Percentiles rank a stretch among this genome's conserved stretches.
These are phyloP conservation scores for Monochamus saltuarius DNA, from an alignment of 1,140 invertebrate species.

Conservation along the genomic window DNA sequence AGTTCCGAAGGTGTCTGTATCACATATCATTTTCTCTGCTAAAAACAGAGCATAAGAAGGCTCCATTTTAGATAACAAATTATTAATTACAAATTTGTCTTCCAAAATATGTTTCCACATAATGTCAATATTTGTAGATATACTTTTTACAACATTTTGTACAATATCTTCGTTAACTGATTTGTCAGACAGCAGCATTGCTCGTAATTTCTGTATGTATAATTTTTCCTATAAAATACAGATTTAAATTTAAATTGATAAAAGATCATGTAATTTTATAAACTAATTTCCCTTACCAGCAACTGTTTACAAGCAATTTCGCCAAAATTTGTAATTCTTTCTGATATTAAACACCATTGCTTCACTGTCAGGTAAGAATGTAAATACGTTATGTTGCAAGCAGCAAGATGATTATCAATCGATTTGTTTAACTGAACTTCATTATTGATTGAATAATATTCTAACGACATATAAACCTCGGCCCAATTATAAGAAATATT, in stretches of 20 bases:
- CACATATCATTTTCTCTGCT: conserved; percentile 25
- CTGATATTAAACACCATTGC: conserved; percentile 46
- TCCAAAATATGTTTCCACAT: conserved; percentile 37
- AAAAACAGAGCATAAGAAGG: conserved; percentile 13
- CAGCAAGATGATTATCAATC: conserved; percentile 30
- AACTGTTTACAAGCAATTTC: conserved; percentile 43
- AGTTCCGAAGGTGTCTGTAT: conserved; percentile 7
- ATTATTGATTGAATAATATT: conserved; percentile 37
- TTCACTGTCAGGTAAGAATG: conserved; percentile 43
- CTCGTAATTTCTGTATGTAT: conserved; percentile 43
- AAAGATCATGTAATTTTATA: conserved; percentile 14
- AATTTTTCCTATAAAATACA: conserved; percentile 46
- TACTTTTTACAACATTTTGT: conserved; percentile 29
- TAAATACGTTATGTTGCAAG: conserved; percentile 41
- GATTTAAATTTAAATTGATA: conserved; percentile 19
- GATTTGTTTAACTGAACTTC: conserved; percentile 28
- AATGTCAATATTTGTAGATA: conserved; percentile 34
- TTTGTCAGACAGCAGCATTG: conserved; percentile 38
- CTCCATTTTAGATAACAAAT: conserved; percentile 38
- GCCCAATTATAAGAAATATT: conserved; percentile 46
- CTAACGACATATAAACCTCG: conserved; percentile 41
- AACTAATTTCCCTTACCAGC: conserved; percentile 34
- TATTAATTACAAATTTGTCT: conserved; percentile 39
- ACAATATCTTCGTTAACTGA: conserved; percentile 34
- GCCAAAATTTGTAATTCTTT: conserved; percentile 50